Evolutionary conservation across 2,797 vertebrate genomes (phyloP).

Genomic region (Aeoliscus strigatus): DNA sequence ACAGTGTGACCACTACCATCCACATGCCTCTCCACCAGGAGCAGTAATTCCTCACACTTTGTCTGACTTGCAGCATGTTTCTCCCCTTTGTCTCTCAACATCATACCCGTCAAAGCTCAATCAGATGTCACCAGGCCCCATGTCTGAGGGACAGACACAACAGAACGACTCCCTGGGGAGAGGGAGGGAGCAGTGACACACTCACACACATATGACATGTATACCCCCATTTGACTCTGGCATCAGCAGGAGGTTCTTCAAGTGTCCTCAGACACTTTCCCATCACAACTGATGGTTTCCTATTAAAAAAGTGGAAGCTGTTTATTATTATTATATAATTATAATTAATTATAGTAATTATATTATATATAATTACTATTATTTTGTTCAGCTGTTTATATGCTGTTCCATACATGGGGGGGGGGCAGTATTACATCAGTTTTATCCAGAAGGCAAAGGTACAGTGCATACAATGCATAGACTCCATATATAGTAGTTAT

Average conservation of each 20-base stretch:
- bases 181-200: slow-evolving; percentile 42
- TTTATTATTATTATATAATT: too few relatives aligned
- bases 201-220: slow-evolving; percentile 44
- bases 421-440: too few relatives aligned
- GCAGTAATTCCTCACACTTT: slow-evolving; percentile 51
- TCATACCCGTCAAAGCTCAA: slow-evolving; percentile 63
- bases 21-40: slow-evolving; percentile 16
- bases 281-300: not conserved
- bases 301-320: too few relatives aligned
- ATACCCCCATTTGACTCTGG: slow-evolving; percentile 30
- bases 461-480: too few relatives aligned
- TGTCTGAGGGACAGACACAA: slow-evolving; percentile 48
- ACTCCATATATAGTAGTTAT: too few relatives aligned
- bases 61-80: slow-evolving; percentile 54
- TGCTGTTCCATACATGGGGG: too few relatives aligned
- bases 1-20: not conserved
- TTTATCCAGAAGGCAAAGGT: too few relatives aligned
- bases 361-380: too few relatives aligned
- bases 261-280: slow-evolving; percentile 14
- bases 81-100: slow-evolving; percentile 42
- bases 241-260: slow-evolving; percentile 15
- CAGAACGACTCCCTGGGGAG: slow-evolving; percentile 39
- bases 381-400: too few relatives aligned
- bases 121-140: slow-evolving; percentile 46
- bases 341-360: too few relatives aligned